phyloP scores from a whole-genome alignment of 2,797 vertebrate genomes.

The Discoglossus pictus region DNA sequence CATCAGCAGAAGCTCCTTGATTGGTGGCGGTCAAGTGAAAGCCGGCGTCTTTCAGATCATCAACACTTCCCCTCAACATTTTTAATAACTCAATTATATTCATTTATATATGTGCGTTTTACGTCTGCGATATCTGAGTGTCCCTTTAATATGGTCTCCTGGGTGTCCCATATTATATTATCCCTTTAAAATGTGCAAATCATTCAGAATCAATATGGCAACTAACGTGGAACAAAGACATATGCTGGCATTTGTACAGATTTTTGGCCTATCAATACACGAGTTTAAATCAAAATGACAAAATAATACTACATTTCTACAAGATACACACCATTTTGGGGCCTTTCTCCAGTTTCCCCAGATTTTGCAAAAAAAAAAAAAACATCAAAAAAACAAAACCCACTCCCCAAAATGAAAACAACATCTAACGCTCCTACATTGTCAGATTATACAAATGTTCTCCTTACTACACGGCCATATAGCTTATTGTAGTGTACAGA shows the following conservation, averaged over 20 bases:
- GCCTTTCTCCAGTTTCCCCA: conserved; percentile 14
- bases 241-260: not conserved
- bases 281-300: not conserved
- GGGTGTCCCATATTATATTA: too few species aligned
- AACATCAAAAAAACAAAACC: too few species aligned
- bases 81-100: too few species aligned
- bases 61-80: too few species aligned
- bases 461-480: not conserved
- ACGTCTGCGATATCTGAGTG: too few species aligned
- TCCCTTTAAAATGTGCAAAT: conserved; percentile 21
- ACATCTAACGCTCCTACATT: not conserved
- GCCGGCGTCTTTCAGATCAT: conserved; percentile 92
- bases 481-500: not conserved
- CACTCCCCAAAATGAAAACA: not conserved
- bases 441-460: not conserved
- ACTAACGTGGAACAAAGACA: not conserved
- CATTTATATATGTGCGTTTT: too few species aligned
- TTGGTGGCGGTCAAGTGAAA: conserved; percentile 96
- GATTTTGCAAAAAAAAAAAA: not conserved
- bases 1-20: conserved; percentile 91
- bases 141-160: too few species aligned
- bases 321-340: not conserved
- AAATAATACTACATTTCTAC: not conserved
- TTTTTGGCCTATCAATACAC: not conserved
- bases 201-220: conserved; percentile 6